Evolutionary conservation across 92 coral and sea anemone species (phyloP), one percentile per base, ranked within the genome.

Genomic region (Phymanthus crucifer): DNA sequence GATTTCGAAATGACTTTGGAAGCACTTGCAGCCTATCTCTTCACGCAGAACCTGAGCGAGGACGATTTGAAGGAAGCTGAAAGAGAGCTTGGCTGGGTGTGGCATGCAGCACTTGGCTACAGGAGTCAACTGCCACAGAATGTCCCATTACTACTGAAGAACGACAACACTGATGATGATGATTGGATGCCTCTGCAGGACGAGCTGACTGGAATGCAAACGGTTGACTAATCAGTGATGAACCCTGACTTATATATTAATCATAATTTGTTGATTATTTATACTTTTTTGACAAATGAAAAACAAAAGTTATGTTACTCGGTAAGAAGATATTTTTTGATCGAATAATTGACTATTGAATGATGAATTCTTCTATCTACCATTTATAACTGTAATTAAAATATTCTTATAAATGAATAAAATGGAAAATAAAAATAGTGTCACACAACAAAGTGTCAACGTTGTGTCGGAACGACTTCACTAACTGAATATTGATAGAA

Each of bases 1-100:
- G n/a, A n/a, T n/a, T n/a, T n/a, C n/a, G 68, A 74, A 37, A 32
- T 31, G 24, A 74, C 68, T 10, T 31, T 74, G 2, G 68, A 74
- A 54, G 78, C 78, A 13, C 67, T 74, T 34, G 78, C 78, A 13
- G 78, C 78, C 0, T 74, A 29, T 35, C 26, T 74, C 11, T 47
- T 74, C 10, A 31, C 35, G 16, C 78, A 74, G 78, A 29, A 46
- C 37, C 0, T 45, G 45, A 74, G 40, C 14, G 78, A 74, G 2
- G 67, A 74, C 13, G 78, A 74, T 9, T 19, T 74, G 45, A 50
- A 27, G 23, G 68, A 47, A 47, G 78, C 66, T 13, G 35, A 74
- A 23, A 46, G 23, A 74, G 78, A 74, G 17, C 27, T 74, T 10
- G 78, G 78, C 8, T 54, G 66, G 67, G 36, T 24, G 23, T 74